phyloP scores from a whole-genome alignment of 2,113 vertebrate genomes.

The Heterochromis multidens region DNA sequence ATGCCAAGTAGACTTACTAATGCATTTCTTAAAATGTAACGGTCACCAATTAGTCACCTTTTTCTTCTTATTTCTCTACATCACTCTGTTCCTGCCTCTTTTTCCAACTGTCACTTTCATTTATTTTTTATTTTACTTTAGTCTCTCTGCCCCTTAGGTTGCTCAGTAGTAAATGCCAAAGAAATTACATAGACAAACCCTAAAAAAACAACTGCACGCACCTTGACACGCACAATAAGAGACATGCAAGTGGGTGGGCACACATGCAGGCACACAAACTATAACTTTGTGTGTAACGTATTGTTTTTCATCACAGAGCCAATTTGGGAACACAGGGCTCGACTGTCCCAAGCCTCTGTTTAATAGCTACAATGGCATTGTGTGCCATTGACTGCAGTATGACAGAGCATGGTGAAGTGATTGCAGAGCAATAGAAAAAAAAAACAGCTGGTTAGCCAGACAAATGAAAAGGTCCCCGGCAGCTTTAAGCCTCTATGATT shows the following conservation, averaged over 20 bases:
- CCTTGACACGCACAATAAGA: not conserved
- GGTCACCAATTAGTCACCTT: not conserved
- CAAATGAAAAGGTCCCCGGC: constrained; percentile 42
- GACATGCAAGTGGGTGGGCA: not conserved
- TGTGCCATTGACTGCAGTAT: constrained; percentile 19
- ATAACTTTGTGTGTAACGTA: not conserved
- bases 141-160: constrained; percentile 9
- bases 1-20: not conserved
- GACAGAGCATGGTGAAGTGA: constrained; percentile 7
- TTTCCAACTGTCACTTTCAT: not conserved
- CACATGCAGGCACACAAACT: not conserved
- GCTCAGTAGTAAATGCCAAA: constrained; percentile 34
- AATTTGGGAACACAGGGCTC: not conserved
- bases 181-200: constrained; percentile 2
- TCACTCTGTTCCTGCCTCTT: not conserved
- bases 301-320: not conserved
- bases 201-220: not conserved
- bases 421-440: constrained; percentile 25
- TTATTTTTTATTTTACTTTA: constrained; percentile 1
- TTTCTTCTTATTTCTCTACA: not conserved
- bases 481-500: constrained; percentile 45
- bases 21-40: not conserved
- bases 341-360: constrained; percentile 24
- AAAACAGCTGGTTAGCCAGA: constrained; percentile 37
- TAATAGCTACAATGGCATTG: constrained; percentile 27